Conservation (phyloP, 2,113 vertebrate genomes). For the Okapia johnstoni region DNA sequence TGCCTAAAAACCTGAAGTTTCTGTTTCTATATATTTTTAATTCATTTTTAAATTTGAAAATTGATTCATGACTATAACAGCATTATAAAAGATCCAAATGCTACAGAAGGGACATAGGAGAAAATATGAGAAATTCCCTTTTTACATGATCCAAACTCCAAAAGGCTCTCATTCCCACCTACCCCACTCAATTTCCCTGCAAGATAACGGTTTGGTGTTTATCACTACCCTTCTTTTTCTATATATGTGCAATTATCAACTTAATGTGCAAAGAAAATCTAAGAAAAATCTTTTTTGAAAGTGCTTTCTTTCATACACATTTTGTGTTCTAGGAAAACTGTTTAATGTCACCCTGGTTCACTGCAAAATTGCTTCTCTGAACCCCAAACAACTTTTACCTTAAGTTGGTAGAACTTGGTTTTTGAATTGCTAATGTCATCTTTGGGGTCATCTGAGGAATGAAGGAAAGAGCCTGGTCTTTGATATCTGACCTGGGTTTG, state of each 20-base stretch:
- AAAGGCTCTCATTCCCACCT: neutral
- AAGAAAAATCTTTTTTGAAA: neutral
- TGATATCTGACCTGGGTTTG: neutral
- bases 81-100: neutral
- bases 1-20: neutral
- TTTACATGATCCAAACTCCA: neutral
- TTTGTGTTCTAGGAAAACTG: neutral
- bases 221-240: neutral
- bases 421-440: neutral
- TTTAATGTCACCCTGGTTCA: neutral
- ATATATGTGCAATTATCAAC: neutral
- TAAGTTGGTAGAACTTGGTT: neutral
- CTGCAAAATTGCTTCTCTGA: neutral
- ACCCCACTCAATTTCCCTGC: neutral
- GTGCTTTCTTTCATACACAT: neutral
- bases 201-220: neutral
- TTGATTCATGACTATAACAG: neutral
- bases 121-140: neutral
- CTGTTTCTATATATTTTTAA: neutral
- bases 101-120: neutral
- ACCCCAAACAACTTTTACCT: neutral
- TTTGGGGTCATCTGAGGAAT: neutral
- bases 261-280: neutral
- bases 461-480: neutral
- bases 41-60: neutral